These are phyloP conservation scores for Stratiolaelaps scimitus DNA, from an alignment of 1,140 invertebrate genomes.

Conservation along the genomic window DNA sequence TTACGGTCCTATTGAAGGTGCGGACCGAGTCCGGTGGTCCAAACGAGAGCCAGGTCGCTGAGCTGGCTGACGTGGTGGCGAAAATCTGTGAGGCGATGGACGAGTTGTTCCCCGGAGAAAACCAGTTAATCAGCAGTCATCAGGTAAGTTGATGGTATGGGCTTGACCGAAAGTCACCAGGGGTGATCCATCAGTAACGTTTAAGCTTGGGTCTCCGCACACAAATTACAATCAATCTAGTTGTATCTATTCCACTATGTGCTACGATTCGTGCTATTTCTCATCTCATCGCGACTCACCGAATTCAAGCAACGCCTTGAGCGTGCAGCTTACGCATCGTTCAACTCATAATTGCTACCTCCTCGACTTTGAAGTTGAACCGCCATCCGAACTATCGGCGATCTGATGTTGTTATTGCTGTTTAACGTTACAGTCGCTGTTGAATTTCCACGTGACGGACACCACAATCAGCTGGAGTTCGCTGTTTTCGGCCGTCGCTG, in stretches of 20 bases:
- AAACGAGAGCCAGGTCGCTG: neutral
- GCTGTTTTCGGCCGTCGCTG: conserved; percentile 42
- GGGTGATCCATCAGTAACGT: too few species aligned
- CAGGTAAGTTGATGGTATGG: neutral
- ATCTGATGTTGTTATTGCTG: conserved; percentile 34
- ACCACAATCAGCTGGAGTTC: conserved; percentile 38
- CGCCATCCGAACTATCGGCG: too few species aligned
- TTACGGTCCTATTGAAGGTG: conserved; percentile 11
- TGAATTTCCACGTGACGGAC: conserved; percentile 56
- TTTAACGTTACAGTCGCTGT: conserved; percentile 48
- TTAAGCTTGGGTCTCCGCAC: too few species aligned
- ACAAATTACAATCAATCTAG: too few species aligned
- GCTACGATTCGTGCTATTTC: too few species aligned
- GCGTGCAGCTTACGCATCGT: too few species aligned
- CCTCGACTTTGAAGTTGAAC: too few species aligned
- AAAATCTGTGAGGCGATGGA: conserved; percentile 22
- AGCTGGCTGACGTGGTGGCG: neutral
- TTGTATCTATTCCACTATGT: too few species aligned
- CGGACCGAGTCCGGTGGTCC: neutral
- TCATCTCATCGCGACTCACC: too few species aligned
- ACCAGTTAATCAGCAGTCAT: conserved; percentile 11
- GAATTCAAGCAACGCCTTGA: too few species aligned
- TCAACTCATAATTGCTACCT: too few species aligned
- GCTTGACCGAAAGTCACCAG: too few species aligned
- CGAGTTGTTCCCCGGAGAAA: conserved; percentile 17